Conservation (phyloP, 2,888 invertebrate species). For the Griposia aprilina region DNA sequence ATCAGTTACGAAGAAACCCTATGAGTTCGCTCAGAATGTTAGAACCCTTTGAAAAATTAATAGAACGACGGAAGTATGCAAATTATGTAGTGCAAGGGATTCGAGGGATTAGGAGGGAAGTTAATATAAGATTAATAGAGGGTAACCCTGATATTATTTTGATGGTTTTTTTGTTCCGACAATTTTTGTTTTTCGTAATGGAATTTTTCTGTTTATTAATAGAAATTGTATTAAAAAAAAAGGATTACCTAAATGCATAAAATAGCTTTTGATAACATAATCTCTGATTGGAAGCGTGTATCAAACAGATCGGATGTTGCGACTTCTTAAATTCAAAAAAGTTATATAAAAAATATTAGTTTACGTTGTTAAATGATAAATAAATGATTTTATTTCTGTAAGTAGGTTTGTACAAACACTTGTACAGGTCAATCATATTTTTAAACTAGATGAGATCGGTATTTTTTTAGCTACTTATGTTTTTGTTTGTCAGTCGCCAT, state of each 20-base stretch:
- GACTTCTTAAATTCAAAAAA: not conserved
- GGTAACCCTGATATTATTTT: conserved; percentile 14
- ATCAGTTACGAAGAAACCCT: conserved; percentile 54
- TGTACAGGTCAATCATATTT: too few species aligned
- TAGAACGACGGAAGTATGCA: conserved; percentile 39
- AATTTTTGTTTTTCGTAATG: not conserved
- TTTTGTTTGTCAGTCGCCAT: too few species aligned
- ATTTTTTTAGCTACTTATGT: too few species aligned
- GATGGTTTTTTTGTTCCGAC: not conserved
- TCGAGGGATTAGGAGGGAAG: conserved; percentile 17
- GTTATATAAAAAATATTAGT: not conserved
- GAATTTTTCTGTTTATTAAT: not conserved
- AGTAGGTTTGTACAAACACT: too few species aligned
- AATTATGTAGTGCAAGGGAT: conserved; percentile 46
- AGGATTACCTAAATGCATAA: not conserved
- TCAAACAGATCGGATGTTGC: not conserved
- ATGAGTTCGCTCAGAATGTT: conserved; percentile 35
- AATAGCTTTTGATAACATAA: not conserved
- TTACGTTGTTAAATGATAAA: too few species aligned
- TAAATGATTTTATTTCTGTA: too few species aligned
- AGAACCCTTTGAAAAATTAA: conserved; percentile 53
- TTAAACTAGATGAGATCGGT: too few species aligned
- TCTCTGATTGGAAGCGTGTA: not conserved
- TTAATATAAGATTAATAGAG: conserved; percentile 34
- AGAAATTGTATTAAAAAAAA: not conserved